Percentiles rank a stretch among this genome's conserved stretches.
Conservation (phyloP, 64 coral and sea anemone genomes). For the Astreopora myriophthalma region DNA sequence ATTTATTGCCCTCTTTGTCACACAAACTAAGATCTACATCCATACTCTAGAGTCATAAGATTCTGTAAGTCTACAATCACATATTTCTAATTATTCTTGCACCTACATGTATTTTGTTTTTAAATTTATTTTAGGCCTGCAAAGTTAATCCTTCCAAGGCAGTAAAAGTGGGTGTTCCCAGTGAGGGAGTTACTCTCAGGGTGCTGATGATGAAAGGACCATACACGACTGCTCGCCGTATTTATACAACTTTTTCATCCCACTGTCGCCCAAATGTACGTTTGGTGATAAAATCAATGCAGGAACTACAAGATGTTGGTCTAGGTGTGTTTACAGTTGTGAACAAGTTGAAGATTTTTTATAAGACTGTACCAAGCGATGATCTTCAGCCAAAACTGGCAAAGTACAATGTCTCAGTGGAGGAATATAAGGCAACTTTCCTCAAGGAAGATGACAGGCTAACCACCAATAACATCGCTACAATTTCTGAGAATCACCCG, state of each 20-base stretch:
- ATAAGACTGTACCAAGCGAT: neutral
- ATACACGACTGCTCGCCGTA: slow-evolving; percentile 40
- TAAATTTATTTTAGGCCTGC: slow-evolving; percentile 15
- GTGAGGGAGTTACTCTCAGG: slow-evolving; percentile 32
- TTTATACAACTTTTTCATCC: slow-evolving; percentile 6
- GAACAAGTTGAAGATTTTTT: slow-evolving; percentile 11
- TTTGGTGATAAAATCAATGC: neutral
- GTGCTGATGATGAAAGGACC: slow-evolving; percentile 41
- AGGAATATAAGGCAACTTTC: neutral
- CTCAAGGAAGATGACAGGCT: neutral
- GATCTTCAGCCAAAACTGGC: neutral
- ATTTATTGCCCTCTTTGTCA: slow-evolving; percentile 35
- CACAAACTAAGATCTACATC: slow-evolving; percentile 45
- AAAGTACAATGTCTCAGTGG: neutral
- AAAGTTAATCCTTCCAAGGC: slow-evolving; percentile 43
- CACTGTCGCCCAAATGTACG: neutral
- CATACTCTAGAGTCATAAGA: slow-evolving; percentile 2
- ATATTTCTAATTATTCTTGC: neutral
- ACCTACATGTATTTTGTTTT: neutral
- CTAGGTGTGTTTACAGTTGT: neutral
- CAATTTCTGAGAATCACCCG: slow-evolving; percentile 46
- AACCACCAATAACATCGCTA: slow-evolving; percentile 11
- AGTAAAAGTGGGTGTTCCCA: slow-evolving; percentile 46
- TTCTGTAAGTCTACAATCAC: slow-evolving; percentile 7
- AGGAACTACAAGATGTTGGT: neutral